Evolutionary conservation across 2,888 invertebrate species (phyloP), one percentile per base, ranked within the genome.

Genomic region (Willowsia nigromaculata): DNA sequence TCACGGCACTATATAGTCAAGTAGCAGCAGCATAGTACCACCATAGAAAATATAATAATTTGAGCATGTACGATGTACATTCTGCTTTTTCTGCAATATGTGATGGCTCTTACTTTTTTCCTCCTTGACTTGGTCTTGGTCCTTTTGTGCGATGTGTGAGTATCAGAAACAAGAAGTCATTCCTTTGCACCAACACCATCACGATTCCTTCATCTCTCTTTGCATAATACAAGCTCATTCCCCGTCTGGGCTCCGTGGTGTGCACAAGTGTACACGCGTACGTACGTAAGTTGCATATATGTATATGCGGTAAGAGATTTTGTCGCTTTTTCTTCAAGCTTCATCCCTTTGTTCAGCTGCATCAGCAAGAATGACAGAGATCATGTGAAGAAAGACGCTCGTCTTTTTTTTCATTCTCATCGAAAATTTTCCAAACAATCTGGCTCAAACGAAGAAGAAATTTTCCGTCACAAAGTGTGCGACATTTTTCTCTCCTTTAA

Each of bases 51-150:
- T n/a, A n/a, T n/a, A n/a, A n/a, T n/a, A 22, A 9, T 30, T 30
- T 59, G 27, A 27, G n/a, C 15, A 62, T 62, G 30, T 62, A 30
- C 3, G 11, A 15, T 6, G 22, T 9, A 22, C 18, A 50, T 37
- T 59, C 30, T 62, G 15, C 0, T 22, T 25, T 33, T 22, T 30
- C 62, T 62, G 62, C 15, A 15, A 62, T 7, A 15, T 30, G 22
- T 71, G 71, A 40, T 71, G 71, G 80, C 80, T 86, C 86, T 86
- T 80, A 86, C 86, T 86, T 80, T 80, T n/a, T 80, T 86, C 56
- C 59, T 71, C 85, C 74, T 86, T 65, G 62, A 78, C 76, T 85
- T 76, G 85, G 43, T 68, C 68, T 68, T 65, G 65, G 81, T 81
- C 43, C n/a, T 71, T 71, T 40, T 30, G 13, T 71, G 43, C 43